Percentiles rank a stretch among this genome's conserved stretches.
These are phyloP conservation scores for Micromesistius poutassou DNA, from an alignment of 2,797 vertebrate species.

Conservation along the genomic window DNA sequence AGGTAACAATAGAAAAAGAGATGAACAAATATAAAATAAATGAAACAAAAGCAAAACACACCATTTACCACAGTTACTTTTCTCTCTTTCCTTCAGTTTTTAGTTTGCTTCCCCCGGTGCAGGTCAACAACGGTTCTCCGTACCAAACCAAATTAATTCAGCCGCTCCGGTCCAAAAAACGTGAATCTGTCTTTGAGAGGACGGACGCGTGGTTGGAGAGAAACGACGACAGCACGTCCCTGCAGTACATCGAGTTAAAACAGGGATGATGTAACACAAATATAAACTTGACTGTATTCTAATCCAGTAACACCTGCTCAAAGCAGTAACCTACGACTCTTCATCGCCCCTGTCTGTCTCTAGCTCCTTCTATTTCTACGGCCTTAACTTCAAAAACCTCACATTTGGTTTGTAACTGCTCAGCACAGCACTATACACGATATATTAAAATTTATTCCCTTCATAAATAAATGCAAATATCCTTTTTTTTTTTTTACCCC, in stretches of 20 bases:
- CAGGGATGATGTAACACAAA: conserved; percentile 64
- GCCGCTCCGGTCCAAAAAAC: conserved; percentile 24
- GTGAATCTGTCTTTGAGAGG: conserved; percentile 31
- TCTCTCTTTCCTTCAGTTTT: conserved; percentile 10
- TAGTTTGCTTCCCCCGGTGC: conserved; percentile 4
- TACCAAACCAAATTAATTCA: conserved; percentile 40
- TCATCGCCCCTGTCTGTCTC: conserved; percentile 16
- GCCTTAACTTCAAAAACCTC: conserved; percentile 45
- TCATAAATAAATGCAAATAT: conserved; percentile 82
- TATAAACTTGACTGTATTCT: conserved; percentile 46
- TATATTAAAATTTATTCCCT: conserved; percentile 82
- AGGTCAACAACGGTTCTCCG: conserved; percentile 23
- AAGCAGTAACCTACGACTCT: conserved; percentile 70
- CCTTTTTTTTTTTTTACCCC: conserved; percentile 31
- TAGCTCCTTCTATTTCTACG: conserved; percentile 22
- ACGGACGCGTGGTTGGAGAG: conserved; percentile 30
- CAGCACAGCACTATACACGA: conserved; percentile 70
- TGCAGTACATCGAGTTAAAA: conserved; percentile 37
- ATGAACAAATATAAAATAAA: conserved; percentile 21
- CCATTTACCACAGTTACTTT: conserved; percentile 66
- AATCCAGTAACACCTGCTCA: conserved; percentile 69
- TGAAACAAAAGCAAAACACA: conserved; percentile 25
- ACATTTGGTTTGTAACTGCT: conserved; percentile 68
- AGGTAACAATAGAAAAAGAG: conserved; percentile 39
- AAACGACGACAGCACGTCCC: conserved; percentile 30